Evolutionary conservation across 92 coral and sea anemone species (phyloP), one percentile per base, ranked within the genome.

Genomic region (Siderastrea siderea): DNA sequence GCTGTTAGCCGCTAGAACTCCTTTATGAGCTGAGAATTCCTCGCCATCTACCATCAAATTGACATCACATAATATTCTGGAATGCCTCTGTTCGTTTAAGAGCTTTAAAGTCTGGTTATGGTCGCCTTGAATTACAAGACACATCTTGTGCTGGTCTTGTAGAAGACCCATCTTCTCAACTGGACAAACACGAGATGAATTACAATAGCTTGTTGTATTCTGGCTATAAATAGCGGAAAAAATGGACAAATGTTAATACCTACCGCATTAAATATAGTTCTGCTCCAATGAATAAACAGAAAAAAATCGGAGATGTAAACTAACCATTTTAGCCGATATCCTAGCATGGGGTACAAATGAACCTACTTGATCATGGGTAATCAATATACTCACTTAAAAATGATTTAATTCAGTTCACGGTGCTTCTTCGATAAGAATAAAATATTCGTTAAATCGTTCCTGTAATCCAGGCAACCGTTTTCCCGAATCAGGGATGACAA

Each of bases 1-100:
- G 77, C 98, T 94, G 68, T 93, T 95, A 3, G 98, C 99, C 60
- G 98, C 98, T 7, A 98, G 84, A 59, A 98, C 95, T 14, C 96
- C 95, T 69, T 92, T 94, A 66, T 97, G 99, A 3, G 96, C 99
- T 3, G 99, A 91, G 63, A 97, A 92, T 50, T 92, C 96, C 51
- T 86, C 87, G 53, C 90, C 93, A 47, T 87, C 96, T 2, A 96
- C 93, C 6, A 91, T 89, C 68, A 95, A 73, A 15, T 84, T 90
- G 43, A 96, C 89, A 84, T 97, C 98, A 57, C 98, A 97, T 16
- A 98, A 85, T 10, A 95, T 86, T 38, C 92, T 80, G 46, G 91
- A 83, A 12, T 80, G 96, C 17, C 98, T 87, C 68, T 95, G 96
- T 6, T 85, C 77, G 71, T 95, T 95, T 73, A 95, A 77, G 47